These are phyloP conservation scores for Pseudotriccus pelzelni DNA, from an alignment of 2,797 vertebrate genomes.

Conservation along the genomic window DNA sequence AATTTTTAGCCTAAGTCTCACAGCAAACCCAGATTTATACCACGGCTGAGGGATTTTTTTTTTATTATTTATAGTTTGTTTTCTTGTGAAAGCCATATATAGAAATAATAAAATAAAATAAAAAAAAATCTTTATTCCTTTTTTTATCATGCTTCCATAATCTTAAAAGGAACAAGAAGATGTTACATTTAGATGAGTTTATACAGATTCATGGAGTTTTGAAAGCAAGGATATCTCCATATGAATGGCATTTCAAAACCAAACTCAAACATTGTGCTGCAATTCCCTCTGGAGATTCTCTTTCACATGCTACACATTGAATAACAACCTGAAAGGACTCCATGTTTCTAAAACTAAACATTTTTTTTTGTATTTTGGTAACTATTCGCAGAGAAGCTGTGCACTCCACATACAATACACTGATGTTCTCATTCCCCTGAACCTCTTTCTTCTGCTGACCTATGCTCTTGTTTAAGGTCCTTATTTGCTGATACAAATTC, in stretches of 20 bases:
- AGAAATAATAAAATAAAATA: not conserved
- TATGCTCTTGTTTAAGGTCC: not conserved
- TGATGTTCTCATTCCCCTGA: not conserved
- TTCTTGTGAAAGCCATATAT: not conserved
- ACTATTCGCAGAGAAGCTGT: not conserved
- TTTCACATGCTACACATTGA: not conserved
- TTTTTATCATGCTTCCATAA: not conserved
- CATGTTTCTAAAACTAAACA: not conserved
- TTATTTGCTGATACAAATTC: not conserved
- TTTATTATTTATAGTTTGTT: constrained; percentile 42
- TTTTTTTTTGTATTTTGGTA: not conserved
- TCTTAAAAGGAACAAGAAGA: not conserved
- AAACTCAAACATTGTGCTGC: not conserved
- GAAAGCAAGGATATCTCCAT: constrained; percentile 17
- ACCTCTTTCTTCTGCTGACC: not conserved
- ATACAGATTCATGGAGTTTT: not conserved
- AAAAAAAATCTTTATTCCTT: not conserved
- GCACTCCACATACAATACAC: not conserved
- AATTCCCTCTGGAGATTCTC: constrained; percentile 5
- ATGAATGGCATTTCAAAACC: constrained; percentile 20
- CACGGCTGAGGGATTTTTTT: not conserved
- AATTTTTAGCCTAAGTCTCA: not conserved
- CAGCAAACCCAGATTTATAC: constrained; percentile 2
- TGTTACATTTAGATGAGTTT: constrained; percentile 14
- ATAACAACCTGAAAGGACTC: not conserved